phyloP scores from a whole-genome alignment of 2,888 invertebrate genomes.

The Andrena dorsata region DNA sequence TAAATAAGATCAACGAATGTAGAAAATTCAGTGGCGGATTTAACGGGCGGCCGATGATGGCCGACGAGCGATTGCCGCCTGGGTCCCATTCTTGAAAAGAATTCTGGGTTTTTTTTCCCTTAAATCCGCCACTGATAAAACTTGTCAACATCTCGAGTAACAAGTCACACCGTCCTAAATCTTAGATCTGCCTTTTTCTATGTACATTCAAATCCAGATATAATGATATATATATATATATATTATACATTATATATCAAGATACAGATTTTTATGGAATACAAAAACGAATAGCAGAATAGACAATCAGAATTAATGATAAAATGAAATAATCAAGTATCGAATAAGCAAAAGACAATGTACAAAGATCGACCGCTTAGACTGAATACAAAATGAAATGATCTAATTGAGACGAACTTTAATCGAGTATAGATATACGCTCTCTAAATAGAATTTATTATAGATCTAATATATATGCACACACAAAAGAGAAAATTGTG shows the following conservation, averaged over 20 bases:
- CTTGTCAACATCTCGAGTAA: conserved; percentile 18
- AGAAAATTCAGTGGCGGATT: not conserved
- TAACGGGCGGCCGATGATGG: too few species aligned
- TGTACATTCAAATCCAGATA: conserved; percentile 30
- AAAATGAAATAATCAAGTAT: conserved; percentile 31
- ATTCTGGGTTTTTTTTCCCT: too few species aligned
- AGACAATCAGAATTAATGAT: conserved; percentile 58
- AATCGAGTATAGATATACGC: conserved; percentile 33
- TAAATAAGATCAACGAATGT: conserved; percentile 18
- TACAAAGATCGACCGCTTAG: conserved; percentile 56
- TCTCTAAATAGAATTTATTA: conserved; percentile 32
- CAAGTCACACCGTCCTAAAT: conserved; percentile 62
- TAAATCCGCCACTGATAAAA: too few species aligned
- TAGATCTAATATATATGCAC: conserved; percentile 32
- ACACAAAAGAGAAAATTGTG: conserved; percentile 2
- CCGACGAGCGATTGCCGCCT: too few species aligned
- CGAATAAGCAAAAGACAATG: conserved; percentile 34
- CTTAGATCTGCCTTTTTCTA: conserved; percentile 55
- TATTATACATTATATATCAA: conserved; percentile 20
- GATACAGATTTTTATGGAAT: conserved; percentile 29
- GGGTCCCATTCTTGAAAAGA: too few species aligned
- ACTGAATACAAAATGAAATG: conserved; percentile 48
- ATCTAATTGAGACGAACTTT: conserved; percentile 25
- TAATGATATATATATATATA: conserved; percentile 24
- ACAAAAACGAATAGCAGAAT: conserved; percentile 29